phyloP scores from a whole-genome alignment of 37 sponge, comb jelly and placozoan species.

The Halisarca cf. caerulea region DNA sequence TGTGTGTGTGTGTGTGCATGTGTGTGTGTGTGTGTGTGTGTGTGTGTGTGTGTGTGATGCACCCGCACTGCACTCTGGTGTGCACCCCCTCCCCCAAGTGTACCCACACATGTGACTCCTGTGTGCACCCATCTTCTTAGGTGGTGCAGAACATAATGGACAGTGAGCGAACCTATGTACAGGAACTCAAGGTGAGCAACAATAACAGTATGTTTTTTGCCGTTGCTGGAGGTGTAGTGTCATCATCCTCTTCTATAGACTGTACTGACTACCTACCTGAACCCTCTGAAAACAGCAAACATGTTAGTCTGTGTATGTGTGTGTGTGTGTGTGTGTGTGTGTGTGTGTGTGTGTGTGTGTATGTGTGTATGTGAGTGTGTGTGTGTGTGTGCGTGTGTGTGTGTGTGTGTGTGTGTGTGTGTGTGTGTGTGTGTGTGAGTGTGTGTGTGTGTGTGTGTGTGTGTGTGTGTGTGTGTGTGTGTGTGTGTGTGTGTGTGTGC shows the following conservation, averaged over 20 bases:
- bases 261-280: constrained; percentile 58
- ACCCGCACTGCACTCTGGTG: no score
- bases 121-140: neutral
- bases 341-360: neutral
- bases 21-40: no score
- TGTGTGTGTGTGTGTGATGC: no score
- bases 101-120: neutral
- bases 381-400: neutral
- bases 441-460: neutral
- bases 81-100: no score
- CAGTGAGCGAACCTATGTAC: constrained; percentile 64
- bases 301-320: constrained; percentile 47
- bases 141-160: constrained; percentile 75
- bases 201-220: no score
- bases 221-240: no score
- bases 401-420: neutral
- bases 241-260: constrained; percentile 31
- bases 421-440: neutral
- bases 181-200: constrained; percentile 61
- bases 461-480: neutral
- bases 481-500: neutral
- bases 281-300: constrained; percentile 63
- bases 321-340: no score
- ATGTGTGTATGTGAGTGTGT: neutral
- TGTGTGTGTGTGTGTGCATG: no score